Base-by-base conservation (phyloP, 2,888 invertebrate genomes). In the Acholoe squamosa region DNA sequence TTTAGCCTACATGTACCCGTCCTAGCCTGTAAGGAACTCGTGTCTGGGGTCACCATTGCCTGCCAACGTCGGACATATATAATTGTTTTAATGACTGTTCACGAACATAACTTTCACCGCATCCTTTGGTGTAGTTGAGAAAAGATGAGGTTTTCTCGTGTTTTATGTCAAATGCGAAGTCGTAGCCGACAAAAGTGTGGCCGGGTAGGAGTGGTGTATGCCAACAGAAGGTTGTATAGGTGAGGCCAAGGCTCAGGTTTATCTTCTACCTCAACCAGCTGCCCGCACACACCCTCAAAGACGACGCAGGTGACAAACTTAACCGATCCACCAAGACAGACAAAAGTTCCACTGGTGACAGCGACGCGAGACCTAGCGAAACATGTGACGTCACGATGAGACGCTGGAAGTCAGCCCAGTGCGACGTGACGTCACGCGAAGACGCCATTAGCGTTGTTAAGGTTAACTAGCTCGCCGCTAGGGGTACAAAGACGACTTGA, bases 381-480 rank as follows among this genome's bases (percentile, higher is more conserved):
- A 71, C n/a, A 71, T 28, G 71, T 71, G 71, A 71, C 71, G 71
- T 71, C 71, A 71, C 71, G 31, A 22, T 25, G 71, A 5, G 28
- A n/a, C 28, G 25, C 31, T 71, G 71, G 71, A 71, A 22, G 71
- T 28, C 28, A 7, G 71, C 71, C 71, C n/a, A 71, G 28, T 22
- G 14, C 28, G 25, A 71, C 31, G 71, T 71, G 28, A 71, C 71
- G 71, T 28, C 71, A 71, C 25, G 31, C 71, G 71, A 71, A 61
- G 61, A 61, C 61, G 61, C 71, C 71, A 71, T 71, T 71, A 71
- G 84, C 43, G 84, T 84, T 34, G 34, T 84, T 84, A 84, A 84
- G 84, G 84, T 84, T 84, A 84, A 84, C 84, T 84, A 34, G 31
- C 33, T 84, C 34, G 28, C 71, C 71, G 71, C 71, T 71, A 71